These are phyloP conservation scores for Conchocele bisecta DNA, from an alignment of 2,888 invertebrate genomes.

Conservation along the genomic window DNA sequence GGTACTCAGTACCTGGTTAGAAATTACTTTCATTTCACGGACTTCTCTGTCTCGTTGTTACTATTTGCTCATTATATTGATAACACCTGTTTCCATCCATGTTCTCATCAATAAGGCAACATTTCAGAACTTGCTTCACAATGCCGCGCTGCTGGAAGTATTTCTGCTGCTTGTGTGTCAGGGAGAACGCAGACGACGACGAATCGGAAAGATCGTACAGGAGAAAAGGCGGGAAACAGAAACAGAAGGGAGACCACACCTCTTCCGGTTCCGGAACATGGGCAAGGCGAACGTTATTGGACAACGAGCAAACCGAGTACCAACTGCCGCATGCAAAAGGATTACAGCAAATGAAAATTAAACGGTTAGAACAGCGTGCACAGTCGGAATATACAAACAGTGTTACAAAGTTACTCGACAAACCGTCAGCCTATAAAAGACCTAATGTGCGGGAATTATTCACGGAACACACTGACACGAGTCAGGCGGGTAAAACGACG, in stretches of 20 bases:
- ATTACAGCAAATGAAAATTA: constrained; percentile 15
- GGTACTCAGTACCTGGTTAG: no score
- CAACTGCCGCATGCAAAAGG: background rate
- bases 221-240: constrained; percentile 6
- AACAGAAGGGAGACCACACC: background rate
- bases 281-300: constrained; percentile 40
- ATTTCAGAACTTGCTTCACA: no score
- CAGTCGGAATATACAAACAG: constrained; percentile 4
- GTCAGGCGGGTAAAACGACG: constrained; percentile 27
- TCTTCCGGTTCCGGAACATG: constrained; percentile 38
- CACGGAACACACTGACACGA: background rate
- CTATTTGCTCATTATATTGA: no score
- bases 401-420: constrained; percentile 4
- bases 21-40: no score
- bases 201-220: background rate
- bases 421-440: constrained; percentile 6
- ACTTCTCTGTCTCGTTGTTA: no score
- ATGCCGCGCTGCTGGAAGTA: constrained; percentile 36
- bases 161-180: constrained; percentile 33
- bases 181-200: constrained; percentile 7
- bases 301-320: constrained; percentile 27
- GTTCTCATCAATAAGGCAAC: no score
- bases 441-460: constrained; percentile 17
- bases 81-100: no score
- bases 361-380: constrained; percentile 18